Base-by-base conservation (phyloP, 2,797 vertebrate genomes). In the Crax fasciolata region DNA sequence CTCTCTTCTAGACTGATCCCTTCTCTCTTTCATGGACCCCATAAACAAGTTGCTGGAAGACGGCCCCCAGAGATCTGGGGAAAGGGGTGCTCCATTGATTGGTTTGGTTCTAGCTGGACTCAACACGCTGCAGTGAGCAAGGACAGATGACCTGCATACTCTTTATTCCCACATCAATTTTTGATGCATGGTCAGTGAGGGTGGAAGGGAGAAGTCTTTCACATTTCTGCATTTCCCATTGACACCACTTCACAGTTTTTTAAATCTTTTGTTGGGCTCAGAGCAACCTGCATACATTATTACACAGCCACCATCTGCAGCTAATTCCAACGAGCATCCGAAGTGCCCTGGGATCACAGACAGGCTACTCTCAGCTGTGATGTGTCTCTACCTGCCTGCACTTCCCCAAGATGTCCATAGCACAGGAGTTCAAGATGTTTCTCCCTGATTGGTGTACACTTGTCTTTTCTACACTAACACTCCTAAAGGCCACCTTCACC, bases 101-200 rank as follows among this genome's bases (percentile, higher is more conserved):
- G 49, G 21, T 44, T 4, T 72, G 11, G 8, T 68, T 14, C 30
- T 49, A 52, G 27, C 12, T 66, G 14, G 30, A 46, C 4, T 23
- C 35, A 68, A 18, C 16, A 68, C 9, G 19, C 6, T 20, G n/a
- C 57, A 51, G 15, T 7, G 46, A 78, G 58, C 49, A 2, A 19
- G 19, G 46, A 6, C 3, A 35, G n/a, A 11, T 27, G 49, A 30
- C 11, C 9, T 79, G 9, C 8, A 24, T 66, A 46, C 27, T 74
- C 12, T 39, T 68, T 83, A 17, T 6, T 65, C 59, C 21, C 21
- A 32, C 14, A 24, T 7, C 21, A 44, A 8, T 54, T 74, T 70
- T 25, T 39, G 18, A 19, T 0, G 0, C 8, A 5, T 0, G 1
- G 12, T 14, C 30, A 62, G 25, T 11, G 63, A 54, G 28, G 35